Conservation (phyloP, 2,888 invertebrate genomes). For the Gymnocheta viridis region DNA sequence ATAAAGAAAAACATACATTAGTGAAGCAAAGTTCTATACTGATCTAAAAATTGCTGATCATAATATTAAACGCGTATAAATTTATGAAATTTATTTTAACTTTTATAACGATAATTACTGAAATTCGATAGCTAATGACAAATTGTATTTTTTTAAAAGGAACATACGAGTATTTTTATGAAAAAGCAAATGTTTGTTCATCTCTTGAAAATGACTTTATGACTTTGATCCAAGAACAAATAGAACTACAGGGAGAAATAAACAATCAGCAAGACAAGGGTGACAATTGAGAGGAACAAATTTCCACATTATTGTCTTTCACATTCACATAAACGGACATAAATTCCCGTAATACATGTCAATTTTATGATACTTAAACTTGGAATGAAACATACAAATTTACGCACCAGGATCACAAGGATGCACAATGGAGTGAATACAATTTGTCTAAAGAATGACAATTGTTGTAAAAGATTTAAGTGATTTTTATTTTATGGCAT, state of each 20-base stretch:
- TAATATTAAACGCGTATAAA: neutral
- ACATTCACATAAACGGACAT: slow-evolving; percentile 52
- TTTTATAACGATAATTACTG: neutral
- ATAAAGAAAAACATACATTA: neutral
- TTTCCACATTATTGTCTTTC: slow-evolving; percentile 63
- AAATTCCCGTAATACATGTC: slow-evolving; percentile 70
- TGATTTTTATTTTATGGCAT: slow-evolving; percentile 48
- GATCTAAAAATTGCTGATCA: neutral
- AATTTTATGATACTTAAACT: slow-evolving; percentile 64
- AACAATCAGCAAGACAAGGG: slow-evolving; percentile 64
- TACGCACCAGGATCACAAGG: slow-evolving; percentile 23
- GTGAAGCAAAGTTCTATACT: neutral
- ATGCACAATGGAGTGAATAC: slow-evolving; percentile 20
- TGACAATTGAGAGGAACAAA: slow-evolving; percentile 74
- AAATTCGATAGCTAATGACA: slow-evolving; percentile 19
- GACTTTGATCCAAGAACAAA: slow-evolving; percentile 32
- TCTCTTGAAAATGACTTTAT: slow-evolving; percentile 64
- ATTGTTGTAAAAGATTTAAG: slow-evolving; percentile 56
- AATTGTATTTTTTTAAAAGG: slow-evolving; percentile 28
- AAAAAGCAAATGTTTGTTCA: slow-evolving; percentile 55
- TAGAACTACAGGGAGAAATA: neutral
- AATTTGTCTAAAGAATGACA: slow-evolving; percentile 62
- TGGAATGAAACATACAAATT: slow-evolving; percentile 16
- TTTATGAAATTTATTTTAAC: neutral
- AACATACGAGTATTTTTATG: neutral